Evolutionary conservation across 2,113 vertebrate genomes (phyloP).

Genomic region (Lepisosteus osseus): DNA sequence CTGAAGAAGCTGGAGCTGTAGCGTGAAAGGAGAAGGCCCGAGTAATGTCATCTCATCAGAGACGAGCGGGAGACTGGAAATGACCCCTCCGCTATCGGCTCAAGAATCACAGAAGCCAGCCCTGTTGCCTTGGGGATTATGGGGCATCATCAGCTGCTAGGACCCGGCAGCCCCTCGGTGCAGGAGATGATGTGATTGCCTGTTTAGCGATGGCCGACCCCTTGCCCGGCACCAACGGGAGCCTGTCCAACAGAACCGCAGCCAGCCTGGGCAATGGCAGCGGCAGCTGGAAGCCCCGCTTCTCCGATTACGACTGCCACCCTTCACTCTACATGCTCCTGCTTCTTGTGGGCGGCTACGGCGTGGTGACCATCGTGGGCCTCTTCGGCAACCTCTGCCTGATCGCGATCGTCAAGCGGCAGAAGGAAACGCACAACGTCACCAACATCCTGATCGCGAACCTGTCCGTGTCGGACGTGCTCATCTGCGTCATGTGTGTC

Average conservation of each 20-base stretch:
- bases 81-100: too few species aligned
- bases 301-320: conserved; percentile 56
- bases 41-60: too few species aligned
- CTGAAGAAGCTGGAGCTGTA: too few species aligned
- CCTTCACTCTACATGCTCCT: conserved; percentile 47
- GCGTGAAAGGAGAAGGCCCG: too few species aligned
- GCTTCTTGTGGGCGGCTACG: conserved; percentile 55
- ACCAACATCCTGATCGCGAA: conserved; percentile 66
- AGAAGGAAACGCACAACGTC: conserved; percentile 60
- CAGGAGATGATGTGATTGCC: background rate
- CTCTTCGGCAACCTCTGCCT: conserved; percentile 68
- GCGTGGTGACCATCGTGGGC: conserved; percentile 50
- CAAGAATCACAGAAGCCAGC: too few species aligned
- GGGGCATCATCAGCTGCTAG: background rate
- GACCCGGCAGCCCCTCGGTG: background rate
- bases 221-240: background rate
- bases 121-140: too few species aligned
- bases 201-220: conserved; percentile 3
- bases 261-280: background rate
- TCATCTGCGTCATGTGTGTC: conserved; percentile 64
- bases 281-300: conserved; percentile 46
- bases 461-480: conserved; percentile 64
- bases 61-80: too few species aligned
- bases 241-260: conserved; percentile 4
- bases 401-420: conserved; percentile 55